Evolutionary conservation across 2,113 vertebrate genomes (phyloP).

Genomic region (Nyctibius bracteatus): DNA sequence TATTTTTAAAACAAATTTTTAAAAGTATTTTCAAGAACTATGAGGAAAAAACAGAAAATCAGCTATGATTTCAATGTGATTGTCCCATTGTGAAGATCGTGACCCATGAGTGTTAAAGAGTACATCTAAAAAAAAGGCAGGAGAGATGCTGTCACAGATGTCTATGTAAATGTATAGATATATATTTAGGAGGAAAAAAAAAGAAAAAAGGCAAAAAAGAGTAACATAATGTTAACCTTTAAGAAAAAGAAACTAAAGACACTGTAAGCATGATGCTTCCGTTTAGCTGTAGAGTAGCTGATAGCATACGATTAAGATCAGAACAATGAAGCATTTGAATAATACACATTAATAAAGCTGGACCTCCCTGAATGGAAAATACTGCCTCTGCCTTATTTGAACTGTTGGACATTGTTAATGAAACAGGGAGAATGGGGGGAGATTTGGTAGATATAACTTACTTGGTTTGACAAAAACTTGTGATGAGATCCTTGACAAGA

Average conservation of each 20-base stretch:
- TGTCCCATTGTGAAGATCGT: not conserved
- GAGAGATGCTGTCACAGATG: not conserved
- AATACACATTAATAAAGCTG: not conserved
- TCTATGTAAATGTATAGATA: not conserved
- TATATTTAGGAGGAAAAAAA: rapidly evolving
- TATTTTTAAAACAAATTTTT: not conserved
- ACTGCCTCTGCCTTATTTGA: not conserved
- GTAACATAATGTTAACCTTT: not conserved
- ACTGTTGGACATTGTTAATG: not conserved
- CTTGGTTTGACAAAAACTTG: conserved; percentile 14
- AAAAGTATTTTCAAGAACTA: not conserved
- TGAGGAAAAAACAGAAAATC: not conserved
- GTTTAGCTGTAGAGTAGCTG: not conserved
- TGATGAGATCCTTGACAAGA: conserved; percentile 25
- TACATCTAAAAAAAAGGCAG: not conserved
- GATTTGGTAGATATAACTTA: not conserved
- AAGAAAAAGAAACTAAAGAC: not conserved
- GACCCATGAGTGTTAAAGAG: not conserved
- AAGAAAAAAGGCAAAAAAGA: too few species aligned
- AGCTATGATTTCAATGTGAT: not conserved
- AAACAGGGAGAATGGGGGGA: not conserved
- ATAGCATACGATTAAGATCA: not conserved
- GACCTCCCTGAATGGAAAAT: not conserved
- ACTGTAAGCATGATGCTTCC: not conserved
- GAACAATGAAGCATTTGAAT: not conserved